phyloP scores from a whole-genome alignment of 2,797 vertebrate species.

The Chaunax sp. region DNA sequence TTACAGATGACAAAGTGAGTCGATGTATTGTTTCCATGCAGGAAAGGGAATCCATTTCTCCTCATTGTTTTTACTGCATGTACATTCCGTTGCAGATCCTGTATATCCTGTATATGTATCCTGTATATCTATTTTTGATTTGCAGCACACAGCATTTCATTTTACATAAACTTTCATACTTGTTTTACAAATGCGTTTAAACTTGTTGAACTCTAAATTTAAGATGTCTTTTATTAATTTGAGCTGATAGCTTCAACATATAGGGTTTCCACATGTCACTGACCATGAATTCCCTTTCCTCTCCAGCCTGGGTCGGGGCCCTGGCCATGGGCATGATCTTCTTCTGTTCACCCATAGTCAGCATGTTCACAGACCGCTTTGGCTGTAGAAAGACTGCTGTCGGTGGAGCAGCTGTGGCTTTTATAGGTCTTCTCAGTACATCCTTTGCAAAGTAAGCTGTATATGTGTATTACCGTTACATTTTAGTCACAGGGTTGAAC shows the following conservation, averaged over 20 bases:
- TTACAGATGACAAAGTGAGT: not conserved
- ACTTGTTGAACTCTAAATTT: no score
- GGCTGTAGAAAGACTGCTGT: slow-evolving; percentile 96
- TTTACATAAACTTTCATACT: slow-evolving; percentile 7
- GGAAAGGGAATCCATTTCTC: not conserved
- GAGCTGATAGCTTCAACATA: no score
- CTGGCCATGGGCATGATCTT: slow-evolving; percentile 99
- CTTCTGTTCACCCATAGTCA: slow-evolving; percentile 97
- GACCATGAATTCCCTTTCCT: slow-evolving; percentile 26
- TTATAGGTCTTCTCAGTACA: slow-evolving; percentile 93
- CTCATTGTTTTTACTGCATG: not conserved
- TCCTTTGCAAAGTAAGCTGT: slow-evolving; percentile 94
- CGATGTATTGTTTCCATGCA: slow-evolving; percentile 8
- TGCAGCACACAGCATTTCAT: not conserved
- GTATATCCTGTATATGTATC: no score
- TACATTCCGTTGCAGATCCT: not conserved
- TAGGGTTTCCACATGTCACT: slow-evolving; percentile 4
- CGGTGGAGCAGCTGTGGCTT: slow-evolving; percentile 91
- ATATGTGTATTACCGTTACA: not conserved
- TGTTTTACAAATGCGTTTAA: no score
- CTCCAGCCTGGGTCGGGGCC: slow-evolving; percentile 93
- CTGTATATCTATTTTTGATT: not conserved
- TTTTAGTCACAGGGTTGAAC: not conserved
- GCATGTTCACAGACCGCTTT: slow-evolving; percentile 97
- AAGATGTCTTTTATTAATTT: no score